Conservation (phyloP, 2,888 invertebrate species). For the Lamellibrachia columna region DNA sequence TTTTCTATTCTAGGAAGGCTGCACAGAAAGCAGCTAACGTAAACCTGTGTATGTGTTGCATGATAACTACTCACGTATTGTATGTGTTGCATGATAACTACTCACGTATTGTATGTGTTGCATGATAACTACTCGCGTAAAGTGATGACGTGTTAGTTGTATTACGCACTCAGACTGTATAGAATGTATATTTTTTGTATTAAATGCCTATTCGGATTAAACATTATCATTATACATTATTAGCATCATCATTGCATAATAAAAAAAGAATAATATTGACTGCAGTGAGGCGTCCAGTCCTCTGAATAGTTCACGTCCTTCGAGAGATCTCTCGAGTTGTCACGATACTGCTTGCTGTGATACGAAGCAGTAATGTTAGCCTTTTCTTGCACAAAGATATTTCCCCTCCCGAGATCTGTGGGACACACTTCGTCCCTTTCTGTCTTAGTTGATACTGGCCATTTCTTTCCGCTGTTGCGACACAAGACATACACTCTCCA, state of each 20-base stretch:
- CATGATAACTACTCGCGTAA: not conserved
- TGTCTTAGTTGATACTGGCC: not conserved
- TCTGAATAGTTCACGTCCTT: not conserved
- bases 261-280: not conserved
- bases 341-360: not conserved
- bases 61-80: not conserved
- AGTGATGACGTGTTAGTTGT: not conserved
- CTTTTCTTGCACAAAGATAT: not conserved
- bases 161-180: not conserved
- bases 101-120: not conserved
- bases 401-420: constrained; percentile 6
- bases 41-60: not conserved
- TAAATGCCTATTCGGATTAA: not conserved
- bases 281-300: not conserved
- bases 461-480: not conserved
- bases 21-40: too few species aligned
- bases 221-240: not conserved
- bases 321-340: not conserved
- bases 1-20: not conserved
- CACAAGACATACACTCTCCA: not conserved
- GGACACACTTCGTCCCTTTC: not conserved
- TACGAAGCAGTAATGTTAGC: not conserved
- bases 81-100: not conserved
- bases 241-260: not conserved
- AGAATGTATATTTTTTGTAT: not conserved